A percentile compares a stretch with the other conserved stretches of the same genome.
phyloP scores from a whole-genome alignment of 2,888 invertebrate genomes.

The Helobdella robusta region DNA sequence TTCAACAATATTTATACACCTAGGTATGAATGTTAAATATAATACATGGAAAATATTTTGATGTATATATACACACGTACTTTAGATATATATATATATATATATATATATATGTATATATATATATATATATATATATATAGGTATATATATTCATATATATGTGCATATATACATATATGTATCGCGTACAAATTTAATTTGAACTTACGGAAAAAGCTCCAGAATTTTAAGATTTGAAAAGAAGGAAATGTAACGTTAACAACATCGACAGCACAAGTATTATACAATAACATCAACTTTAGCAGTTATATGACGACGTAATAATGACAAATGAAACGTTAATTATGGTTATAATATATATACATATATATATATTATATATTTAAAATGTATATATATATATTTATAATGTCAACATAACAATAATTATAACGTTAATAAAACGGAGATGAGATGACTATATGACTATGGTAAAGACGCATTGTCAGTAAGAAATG shows the following conservation, averaged over 20 bases:
- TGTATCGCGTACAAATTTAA: neutral
- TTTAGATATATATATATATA: neutral
- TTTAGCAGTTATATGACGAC: too few species aligned
- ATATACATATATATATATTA: neutral
- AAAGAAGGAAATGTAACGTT: too few species aligned
- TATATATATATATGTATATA: constrained; percentile 1
- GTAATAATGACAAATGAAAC: too few species aligned
- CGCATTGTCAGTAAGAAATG: too few species aligned
- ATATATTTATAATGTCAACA: neutral
- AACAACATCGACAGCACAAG: too few species aligned
- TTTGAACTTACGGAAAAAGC: too few species aligned
- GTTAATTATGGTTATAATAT: too few species aligned
- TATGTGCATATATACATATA: constrained; percentile 1
- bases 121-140: constrained; percentile 1
- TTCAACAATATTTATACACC: too few species aligned
- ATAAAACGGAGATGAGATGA: neutral
- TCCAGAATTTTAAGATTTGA: too few species aligned
- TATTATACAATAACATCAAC: too few species aligned
- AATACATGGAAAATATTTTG: neutral
- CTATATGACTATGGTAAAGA: neutral
- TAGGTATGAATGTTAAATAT: too few species aligned
- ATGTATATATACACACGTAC: neutral
- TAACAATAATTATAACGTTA: neutral
- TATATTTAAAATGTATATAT: neutral
- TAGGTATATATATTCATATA: neutral